A percentile compares a stretch with the other conserved stretches of the same genome.
Conservation (phyloP, 2,888 invertebrate genomes). For the Microchrysa polita region DNA sequence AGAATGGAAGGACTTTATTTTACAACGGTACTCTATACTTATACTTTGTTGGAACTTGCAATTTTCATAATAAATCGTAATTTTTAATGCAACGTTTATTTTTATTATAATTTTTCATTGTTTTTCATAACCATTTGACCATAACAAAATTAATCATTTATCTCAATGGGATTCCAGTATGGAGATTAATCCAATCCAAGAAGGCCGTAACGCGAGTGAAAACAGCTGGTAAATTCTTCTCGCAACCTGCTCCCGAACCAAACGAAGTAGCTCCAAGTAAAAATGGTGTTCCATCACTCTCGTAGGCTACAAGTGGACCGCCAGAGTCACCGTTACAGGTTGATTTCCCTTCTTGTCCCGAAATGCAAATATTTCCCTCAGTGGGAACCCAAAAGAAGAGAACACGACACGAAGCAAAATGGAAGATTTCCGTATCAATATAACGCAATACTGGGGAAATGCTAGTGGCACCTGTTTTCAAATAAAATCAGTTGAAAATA, state of each 20-base stretch:
- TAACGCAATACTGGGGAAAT: constrained; percentile 24
- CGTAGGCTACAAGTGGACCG: constrained; percentile 36
- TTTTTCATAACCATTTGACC: too few relatives aligned
- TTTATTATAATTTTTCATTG: too few relatives aligned
- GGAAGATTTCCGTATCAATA: background rate
- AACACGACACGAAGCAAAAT: background rate
- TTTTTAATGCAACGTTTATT: too few relatives aligned
- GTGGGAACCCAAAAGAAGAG: background rate
- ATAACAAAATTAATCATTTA: background rate
- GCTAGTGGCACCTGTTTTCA: background rate
- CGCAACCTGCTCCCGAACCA: constrained; percentile 35
- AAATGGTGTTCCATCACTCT: constrained; percentile 7
- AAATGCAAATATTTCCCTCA: constrained; percentile 24
- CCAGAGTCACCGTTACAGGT: constrained; percentile 47
- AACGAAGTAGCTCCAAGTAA: constrained; percentile 43
- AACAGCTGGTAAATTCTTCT: constrained; percentile 39
- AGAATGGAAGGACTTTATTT: too few relatives aligned
- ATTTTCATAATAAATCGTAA: too few relatives aligned
- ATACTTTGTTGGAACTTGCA: too few relatives aligned
- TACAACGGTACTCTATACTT: too few relatives aligned
- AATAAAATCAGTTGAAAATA: background rate
- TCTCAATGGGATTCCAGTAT: constrained; percentile 39
- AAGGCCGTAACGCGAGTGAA: constrained; percentile 44
- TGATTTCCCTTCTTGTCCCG: constrained; percentile 4
- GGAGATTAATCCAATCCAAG: constrained; percentile 44